phyloP scores from a whole-genome alignment of 2,113 vertebrate species.

The Tachuris rubrigastra region DNA sequence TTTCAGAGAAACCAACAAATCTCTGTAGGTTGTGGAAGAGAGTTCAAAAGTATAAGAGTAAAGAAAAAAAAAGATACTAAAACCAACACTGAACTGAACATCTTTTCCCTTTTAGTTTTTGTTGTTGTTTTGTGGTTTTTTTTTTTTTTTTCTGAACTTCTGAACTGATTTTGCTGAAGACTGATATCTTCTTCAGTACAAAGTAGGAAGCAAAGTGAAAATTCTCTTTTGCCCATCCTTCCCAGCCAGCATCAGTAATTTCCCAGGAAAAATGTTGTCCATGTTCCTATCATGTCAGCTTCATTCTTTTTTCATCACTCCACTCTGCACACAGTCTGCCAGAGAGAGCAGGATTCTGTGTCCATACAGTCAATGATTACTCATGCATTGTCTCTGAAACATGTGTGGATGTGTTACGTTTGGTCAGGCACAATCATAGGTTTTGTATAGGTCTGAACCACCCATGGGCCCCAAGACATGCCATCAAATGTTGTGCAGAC shows the following conservation, averaged over 20 bases:
- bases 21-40: not conserved
- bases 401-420: fast-evolving
- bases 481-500: not conserved
- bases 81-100: not conserved
- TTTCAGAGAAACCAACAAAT: constrained; percentile 5
- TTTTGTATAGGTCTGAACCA: not conserved
- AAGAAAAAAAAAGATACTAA: not conserved
- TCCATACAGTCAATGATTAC: not conserved
- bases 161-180: not conserved
- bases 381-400: not conserved
- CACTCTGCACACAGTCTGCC: not conserved
- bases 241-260: not conserved
- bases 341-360: not conserved
- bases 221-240: not conserved
- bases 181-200: not conserved
- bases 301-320: not conserved
- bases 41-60: not conserved
- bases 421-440: not conserved
- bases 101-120: not conserved
- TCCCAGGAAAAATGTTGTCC: not conserved
- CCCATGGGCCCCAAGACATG: not conserved
- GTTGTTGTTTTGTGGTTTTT: not conserved
- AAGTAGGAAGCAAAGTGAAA: not conserved
- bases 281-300: not conserved
- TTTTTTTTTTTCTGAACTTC: not conserved